A percentile compares a stretch with the other conserved stretches of the same genome.
These are phyloP conservation scores for Hippopotamyrus pictus DNA, from an alignment of 2,797 vertebrate genomes.

Conservation along the genomic window DNA sequence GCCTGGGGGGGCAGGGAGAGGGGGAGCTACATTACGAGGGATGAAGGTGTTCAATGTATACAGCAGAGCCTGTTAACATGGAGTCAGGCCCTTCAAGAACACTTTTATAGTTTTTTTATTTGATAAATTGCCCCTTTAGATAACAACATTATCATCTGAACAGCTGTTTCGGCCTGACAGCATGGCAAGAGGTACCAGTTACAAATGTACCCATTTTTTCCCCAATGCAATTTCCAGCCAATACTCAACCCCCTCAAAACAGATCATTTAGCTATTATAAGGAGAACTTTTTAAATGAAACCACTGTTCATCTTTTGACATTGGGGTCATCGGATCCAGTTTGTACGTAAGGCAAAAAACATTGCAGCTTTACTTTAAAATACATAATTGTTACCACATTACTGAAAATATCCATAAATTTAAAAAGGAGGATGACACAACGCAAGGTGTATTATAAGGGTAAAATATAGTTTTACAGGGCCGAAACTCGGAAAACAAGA, in stretches of 20 bases:
- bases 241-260: not conserved
- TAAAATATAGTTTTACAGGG: not conserved
- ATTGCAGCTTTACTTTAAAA: not conserved
- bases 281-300: not conserved
- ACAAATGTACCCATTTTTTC: not conserved
- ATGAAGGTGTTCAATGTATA: not conserved
- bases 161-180: not conserved
- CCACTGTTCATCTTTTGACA: not conserved
- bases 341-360: not conserved
- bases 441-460: not conserved
- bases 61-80: not conserved
- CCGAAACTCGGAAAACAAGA: not conserved
- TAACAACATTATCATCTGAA: conserved; percentile 7
- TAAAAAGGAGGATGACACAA: not conserved
- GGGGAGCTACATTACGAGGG: conserved; percentile 6
- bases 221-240: not conserved
- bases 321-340: not conserved
- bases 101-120: not conserved
- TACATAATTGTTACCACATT: not conserved
- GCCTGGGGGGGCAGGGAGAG: not conserved
- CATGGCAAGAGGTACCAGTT: not conserved
- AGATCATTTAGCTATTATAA: conserved; percentile 3
- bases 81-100: not conserved
- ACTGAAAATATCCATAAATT: not conserved
- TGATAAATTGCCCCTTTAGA: not conserved